Conservation (phyloP, 23 tunicate genomes). For the Trididemnum nubilum region DNA sequence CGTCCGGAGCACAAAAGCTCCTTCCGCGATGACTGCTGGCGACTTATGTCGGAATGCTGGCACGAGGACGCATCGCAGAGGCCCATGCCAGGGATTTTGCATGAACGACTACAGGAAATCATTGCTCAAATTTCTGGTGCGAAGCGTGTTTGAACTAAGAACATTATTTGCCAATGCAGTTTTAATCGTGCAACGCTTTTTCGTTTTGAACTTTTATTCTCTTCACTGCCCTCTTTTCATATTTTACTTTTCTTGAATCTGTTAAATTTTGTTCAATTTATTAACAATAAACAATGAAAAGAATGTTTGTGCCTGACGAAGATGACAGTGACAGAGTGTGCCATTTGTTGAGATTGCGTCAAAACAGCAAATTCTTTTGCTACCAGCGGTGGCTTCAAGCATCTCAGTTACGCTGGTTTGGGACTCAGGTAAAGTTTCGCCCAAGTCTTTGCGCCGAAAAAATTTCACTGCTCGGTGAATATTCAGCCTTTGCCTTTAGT, state of each 20-base stretch:
- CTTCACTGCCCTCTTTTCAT: slow-evolving; percentile 19
- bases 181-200: background rate
- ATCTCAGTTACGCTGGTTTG: too few relatives aligned
- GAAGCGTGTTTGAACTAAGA: background rate
- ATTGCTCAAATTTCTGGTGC: background rate
- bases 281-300: background rate
- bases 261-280: slow-evolving; percentile 20
- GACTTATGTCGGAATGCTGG: slow-evolving; percentile 63
- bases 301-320: too few relatives aligned
- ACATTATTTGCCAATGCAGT: background rate
- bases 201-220: slow-evolving; percentile 24
- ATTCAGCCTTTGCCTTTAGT: too few relatives aligned
- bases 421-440: too few relatives aligned
- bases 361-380: too few relatives aligned
- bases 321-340: too few relatives aligned
- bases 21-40: slow-evolving; percentile 59
- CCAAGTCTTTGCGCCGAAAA: too few relatives aligned
- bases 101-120: slow-evolving; percentile 30
- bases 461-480: too few relatives aligned
- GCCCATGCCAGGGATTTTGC: slow-evolving; percentile 52
- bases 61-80: slow-evolving; percentile 36
- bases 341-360: too few relatives aligned
- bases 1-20: slow-evolving; percentile 38
- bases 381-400: too few relatives aligned
- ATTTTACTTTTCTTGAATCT: background rate